phyloP scores from a whole-genome alignment of 2,797 vertebrate genomes.

The Cryptoblepharus egeriae region DNA sequence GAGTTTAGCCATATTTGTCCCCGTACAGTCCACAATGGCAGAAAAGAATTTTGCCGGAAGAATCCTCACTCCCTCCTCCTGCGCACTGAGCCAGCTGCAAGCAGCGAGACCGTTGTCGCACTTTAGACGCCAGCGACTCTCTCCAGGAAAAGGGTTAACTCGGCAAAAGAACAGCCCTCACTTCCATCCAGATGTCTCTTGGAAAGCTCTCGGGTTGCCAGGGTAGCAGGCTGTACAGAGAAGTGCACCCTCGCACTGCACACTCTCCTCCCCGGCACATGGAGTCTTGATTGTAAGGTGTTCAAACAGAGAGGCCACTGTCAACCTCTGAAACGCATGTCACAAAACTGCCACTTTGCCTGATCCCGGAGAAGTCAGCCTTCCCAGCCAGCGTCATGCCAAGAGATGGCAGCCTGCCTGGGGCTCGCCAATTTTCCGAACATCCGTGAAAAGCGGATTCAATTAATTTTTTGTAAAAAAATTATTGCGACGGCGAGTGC shows the following conservation, averaged over 20 bases:
- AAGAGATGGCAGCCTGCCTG: constrained; percentile 13
- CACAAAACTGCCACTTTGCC: constrained; percentile 54
- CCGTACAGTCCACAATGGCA: background rate
- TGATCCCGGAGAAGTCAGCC: constrained; percentile 15
- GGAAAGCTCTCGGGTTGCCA: constrained; percentile 68
- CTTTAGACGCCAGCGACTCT: constrained; percentile 2
- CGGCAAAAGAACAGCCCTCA: constrained; percentile 60
- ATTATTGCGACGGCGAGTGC: background rate
- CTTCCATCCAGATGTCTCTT: constrained; percentile 65
- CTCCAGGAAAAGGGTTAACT: constrained; percentile 49
- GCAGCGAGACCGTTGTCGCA: constrained; percentile 28
- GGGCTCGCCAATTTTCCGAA: constrained; percentile 29
- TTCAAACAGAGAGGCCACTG: constrained; percentile 53
- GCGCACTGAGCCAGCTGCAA: background rate
- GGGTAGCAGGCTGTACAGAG: constrained; percentile 63
- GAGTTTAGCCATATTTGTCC: background rate
- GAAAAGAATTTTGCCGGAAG: background rate
- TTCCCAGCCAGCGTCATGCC: constrained; percentile 30
- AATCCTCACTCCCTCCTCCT: background rate
- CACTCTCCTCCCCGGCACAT: constrained; percentile 40
- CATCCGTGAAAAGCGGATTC: background rate
- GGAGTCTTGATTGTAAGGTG: constrained; percentile 62
- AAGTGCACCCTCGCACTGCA: constrained; percentile 56
- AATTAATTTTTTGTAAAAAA: constrained; percentile 5
- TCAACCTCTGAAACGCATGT: constrained; percentile 39